Evolutionary conservation across 2,113 vertebrate species (phyloP), one percentile per base, ranked within the genome.

Genomic region (Otis tarda): DNA sequence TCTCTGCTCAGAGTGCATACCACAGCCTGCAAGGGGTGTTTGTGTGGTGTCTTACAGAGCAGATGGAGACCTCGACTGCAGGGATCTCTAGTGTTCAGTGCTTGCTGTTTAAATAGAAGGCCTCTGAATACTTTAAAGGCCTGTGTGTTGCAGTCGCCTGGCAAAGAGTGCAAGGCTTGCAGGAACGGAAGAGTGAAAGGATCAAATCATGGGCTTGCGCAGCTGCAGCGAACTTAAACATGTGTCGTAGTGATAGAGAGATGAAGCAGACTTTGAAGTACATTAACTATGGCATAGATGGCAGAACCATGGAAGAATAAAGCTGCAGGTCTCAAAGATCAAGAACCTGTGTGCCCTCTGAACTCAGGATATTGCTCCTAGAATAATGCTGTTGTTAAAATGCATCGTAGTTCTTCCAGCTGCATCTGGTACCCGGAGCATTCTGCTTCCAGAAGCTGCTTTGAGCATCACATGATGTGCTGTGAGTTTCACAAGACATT

Each of bases 81-180:
- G 65, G 89, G 64, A 45, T 89, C 87, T 89, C 49, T 52, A 31
- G 35, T 25, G 37, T 70, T 88, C 82, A 92, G 4, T 71, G 20
- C 75, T 93, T 85, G 55, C 61, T 59, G 27, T 69, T 92, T 79
- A 69, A 82, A 92, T 76, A 18, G 63, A 61, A 86, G 73, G 63
- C 33, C 49, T 92, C 63, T 30, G 68, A 86, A 89, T 94, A 14
- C 59, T 86, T 95, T 57, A 31, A 63, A 84, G 55, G 63, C 45
- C 41, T 1, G 0, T 59, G 68, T 63, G 41, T 77, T 93, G 86
- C 73, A 57, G 75, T 93, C 95, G 92, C 90, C 45, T 78, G 80
- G 89, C 83, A 80, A 69, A 95, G 94, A 85, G 57, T 64, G 74
- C 91, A 90, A 90, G 56, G 74, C 87, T 77, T 61, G 59, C 41